A percentile compares a stretch with the other conserved stretches of the same genome.
phyloP scores from a whole-genome alignment of 2,113 vertebrate genomes.

The Silurus glanis region DNA sequence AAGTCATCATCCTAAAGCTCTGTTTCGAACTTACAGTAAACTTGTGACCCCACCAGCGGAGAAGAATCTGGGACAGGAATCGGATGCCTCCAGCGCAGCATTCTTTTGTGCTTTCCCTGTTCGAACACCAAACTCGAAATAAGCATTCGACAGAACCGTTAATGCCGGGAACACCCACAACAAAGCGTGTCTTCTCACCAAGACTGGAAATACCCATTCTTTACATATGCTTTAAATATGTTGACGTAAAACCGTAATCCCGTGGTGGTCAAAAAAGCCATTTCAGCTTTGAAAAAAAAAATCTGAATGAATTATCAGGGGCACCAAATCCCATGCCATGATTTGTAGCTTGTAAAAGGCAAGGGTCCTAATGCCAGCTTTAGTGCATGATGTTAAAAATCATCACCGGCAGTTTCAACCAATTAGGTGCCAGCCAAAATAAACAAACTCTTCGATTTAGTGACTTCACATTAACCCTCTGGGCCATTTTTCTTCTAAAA shows the following conservation, averaged over 20 bases:
- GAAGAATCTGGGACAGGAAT: no score
- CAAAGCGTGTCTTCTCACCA: background rate
- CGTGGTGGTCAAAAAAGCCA: background rate
- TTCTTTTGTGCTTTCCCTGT: background rate
- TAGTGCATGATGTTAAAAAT: background rate
- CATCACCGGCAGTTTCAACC: background rate
- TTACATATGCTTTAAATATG: background rate
- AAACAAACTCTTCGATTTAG: conserved; percentile 3
- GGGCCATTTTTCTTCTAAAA: background rate
- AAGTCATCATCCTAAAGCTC: background rate
- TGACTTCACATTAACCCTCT: background rate
- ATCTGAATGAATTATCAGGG: conserved; percentile 16
- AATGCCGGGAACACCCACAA: background rate
- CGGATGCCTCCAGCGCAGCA: background rate
- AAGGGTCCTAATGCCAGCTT: conserved; percentile 6
- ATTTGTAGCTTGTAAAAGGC: background rate
- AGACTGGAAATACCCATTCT: background rate
- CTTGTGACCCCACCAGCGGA: conserved; percentile 6
- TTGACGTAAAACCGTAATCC: conserved; percentile 15
- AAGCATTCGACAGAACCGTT: background rate
- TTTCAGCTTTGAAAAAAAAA: background rate
- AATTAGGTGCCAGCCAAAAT: conserved; percentile 11
- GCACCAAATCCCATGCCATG: background rate
- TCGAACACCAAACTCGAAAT: background rate
- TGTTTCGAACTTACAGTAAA: background rate